Evolutionary conservation across 2,888 invertebrate genomes (phyloP).

Genomic region (Morpho helenor): DNA sequence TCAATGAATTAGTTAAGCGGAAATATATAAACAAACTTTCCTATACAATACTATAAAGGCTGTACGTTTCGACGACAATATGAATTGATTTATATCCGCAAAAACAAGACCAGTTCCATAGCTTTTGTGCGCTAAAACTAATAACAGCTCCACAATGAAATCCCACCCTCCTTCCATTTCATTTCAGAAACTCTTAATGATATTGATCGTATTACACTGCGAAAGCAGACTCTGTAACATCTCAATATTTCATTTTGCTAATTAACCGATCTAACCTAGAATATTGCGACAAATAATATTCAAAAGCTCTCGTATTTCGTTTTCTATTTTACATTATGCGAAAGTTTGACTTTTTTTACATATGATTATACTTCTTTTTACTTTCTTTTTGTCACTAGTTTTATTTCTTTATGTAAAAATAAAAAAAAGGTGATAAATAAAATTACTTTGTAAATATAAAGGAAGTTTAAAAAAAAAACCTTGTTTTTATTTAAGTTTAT

Average conservation of each 20-base stretch:
- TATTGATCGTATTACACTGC: slow-evolving; percentile 55
- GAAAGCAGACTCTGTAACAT: slow-evolving; percentile 29
- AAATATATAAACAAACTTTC: not conserved
- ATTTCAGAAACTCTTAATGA: slow-evolving; percentile 50
- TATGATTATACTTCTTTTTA: too few relatives aligned
- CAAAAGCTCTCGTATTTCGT: too few relatives aligned
- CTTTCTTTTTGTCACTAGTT: too few relatives aligned
- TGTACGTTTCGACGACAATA: slow-evolving; percentile 3
- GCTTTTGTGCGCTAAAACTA: slow-evolving; percentile 34
- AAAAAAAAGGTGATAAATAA: too few relatives aligned
- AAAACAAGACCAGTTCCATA: slow-evolving; percentile 9
- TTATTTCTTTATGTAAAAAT: too few relatives aligned
- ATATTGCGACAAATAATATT: too few relatives aligned
- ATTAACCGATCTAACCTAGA: slow-evolving; percentile 23
- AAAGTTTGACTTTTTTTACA: too few relatives aligned
- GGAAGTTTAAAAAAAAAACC: too few relatives aligned
- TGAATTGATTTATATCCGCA: slow-evolving; percentile 11
- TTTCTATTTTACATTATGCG: too few relatives aligned
- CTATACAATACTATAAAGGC: not conserved
- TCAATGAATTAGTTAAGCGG: too few relatives aligned
- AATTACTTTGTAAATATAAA: too few relatives aligned
- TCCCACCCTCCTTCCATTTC: slow-evolving; percentile 48
- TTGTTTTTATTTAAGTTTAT: too few relatives aligned
- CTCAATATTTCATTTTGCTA: slow-evolving; percentile 29
- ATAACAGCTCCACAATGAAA: slow-evolving; percentile 50